Percentiles rank a stretch among this genome's conserved stretches.
phyloP scores from a whole-genome alignment of 2,113 vertebrate genomes.

The Callorhinus ursinus region DNA sequence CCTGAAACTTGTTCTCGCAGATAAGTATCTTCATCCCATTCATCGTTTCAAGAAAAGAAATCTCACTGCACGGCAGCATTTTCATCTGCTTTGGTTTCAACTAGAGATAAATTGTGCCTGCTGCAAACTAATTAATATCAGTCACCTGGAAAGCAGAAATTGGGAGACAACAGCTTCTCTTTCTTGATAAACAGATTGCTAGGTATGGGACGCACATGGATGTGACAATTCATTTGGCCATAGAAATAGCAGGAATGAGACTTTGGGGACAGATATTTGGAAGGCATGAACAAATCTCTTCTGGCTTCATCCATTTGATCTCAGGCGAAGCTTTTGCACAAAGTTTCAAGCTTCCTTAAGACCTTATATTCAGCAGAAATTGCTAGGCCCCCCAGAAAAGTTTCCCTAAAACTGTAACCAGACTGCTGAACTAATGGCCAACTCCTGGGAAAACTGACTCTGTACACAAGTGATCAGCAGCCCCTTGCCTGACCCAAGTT shows the following conservation, averaged over 20 bases:
- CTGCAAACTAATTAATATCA: slow-evolving; percentile 88
- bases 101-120: slow-evolving; percentile 84
- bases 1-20: slow-evolving; percentile 84
- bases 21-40: slow-evolving; percentile 88
- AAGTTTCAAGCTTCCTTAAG: slow-evolving; percentile 24
- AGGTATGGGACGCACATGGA: slow-evolving; percentile 67
- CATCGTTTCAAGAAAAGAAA: slow-evolving; percentile 84
- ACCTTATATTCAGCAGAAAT: slow-evolving; percentile 50
- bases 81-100: slow-evolving; percentile 84
- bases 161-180: slow-evolving; percentile 82
- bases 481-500: neutral
- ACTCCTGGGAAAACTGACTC: neutral
- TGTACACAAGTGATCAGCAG: neutral
- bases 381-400: neutral
- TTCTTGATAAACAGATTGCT: slow-evolving; percentile 85
- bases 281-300: slow-evolving; percentile 22
- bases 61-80: slow-evolving; percentile 77
- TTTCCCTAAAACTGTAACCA: neutral
- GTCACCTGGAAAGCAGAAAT: slow-evolving; percentile 84
- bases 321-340: neutral
- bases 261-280: slow-evolving; percentile 23
- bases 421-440: neutral
- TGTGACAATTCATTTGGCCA: slow-evolving; percentile 76
- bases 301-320: neutral
- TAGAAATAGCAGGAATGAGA: slow-evolving; percentile 69